Evolutionary conservation across 2,888 invertebrate species (phyloP).

Genomic region (Fragum whitleyi): DNA sequence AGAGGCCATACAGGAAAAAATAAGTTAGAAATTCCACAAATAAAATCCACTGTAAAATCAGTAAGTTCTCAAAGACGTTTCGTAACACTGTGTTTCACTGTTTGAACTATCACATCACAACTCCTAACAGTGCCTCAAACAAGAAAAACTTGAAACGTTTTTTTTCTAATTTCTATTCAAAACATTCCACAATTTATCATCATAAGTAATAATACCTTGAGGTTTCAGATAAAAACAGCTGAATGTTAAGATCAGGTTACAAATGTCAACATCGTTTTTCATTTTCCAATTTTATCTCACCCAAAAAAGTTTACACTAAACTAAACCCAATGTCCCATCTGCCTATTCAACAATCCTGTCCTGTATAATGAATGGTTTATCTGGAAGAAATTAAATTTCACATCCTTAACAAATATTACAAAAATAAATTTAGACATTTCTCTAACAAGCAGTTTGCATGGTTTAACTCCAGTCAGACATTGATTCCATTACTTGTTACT

Average conservation of each 20-base stretch:
- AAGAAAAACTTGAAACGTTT: neutral
- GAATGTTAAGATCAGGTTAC: constrained; percentile 9
- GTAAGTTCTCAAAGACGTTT: no score
- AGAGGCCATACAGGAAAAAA: no score
- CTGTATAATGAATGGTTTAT: no score
- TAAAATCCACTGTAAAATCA: no score
- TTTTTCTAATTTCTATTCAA: constrained; percentile 14
- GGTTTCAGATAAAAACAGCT: neutral
- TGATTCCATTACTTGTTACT: no score
- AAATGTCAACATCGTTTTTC: constrained; percentile 24
- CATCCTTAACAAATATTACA: no score
- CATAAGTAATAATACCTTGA: constrained; percentile 19
- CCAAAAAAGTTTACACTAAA: constrained; percentile 11
- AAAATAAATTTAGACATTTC: no score
- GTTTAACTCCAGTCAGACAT: no score
- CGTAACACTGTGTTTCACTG: neutral
- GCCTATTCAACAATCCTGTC: neutral
- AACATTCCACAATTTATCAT: constrained; percentile 27
- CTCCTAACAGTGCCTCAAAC: neutral
- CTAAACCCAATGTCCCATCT: neutral
- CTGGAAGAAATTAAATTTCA: no score
- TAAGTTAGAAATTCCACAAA: no score
- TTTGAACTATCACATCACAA: neutral
- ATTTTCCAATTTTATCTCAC: constrained; percentile 11
- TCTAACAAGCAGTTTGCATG: no score